phyloP scores from a whole-genome alignment of 2,113 vertebrate species.

The Caracal caracal region DNA sequence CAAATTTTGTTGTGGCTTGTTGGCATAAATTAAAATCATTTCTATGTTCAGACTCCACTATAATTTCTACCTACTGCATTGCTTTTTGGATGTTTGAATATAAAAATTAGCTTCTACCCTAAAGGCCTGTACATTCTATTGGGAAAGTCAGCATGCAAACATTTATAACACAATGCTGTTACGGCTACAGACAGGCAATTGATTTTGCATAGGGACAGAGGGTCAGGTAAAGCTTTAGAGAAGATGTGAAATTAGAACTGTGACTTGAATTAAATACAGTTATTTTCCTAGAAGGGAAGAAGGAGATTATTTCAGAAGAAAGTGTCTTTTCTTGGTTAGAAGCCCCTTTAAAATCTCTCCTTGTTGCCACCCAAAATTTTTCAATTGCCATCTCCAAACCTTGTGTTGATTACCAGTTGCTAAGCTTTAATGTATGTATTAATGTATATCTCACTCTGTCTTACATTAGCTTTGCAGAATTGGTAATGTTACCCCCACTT shows the following conservation, averaged over 20 bases:
- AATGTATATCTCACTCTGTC: not conserved
- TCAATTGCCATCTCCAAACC: not conserved
- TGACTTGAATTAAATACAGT: not conserved
- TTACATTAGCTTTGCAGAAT: not conserved
- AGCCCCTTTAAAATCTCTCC: not conserved
- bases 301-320: not conserved
- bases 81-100: not conserved
- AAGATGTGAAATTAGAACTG: not conserved
- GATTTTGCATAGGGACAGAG: not conserved
- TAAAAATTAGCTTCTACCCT: not conserved
- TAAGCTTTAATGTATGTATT: not conserved
- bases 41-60: not conserved
- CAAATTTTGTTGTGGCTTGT: not conserved
- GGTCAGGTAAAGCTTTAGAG: not conserved
- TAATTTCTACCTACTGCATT: not conserved
- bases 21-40: conserved; percentile 44
- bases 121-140: not conserved
- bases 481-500: not conserved
- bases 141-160: not conserved
- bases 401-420: not conserved
- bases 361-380: not conserved
- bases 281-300: not conserved
- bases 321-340: not conserved
- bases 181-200: not conserved
- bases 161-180: not conserved